Percentiles rank a stretch among this genome's conserved stretches.
These are phyloP conservation scores for Clavelina lepadiformis DNA, from an alignment of 23 tunicate genomes.

Conservation along the genomic window DNA sequence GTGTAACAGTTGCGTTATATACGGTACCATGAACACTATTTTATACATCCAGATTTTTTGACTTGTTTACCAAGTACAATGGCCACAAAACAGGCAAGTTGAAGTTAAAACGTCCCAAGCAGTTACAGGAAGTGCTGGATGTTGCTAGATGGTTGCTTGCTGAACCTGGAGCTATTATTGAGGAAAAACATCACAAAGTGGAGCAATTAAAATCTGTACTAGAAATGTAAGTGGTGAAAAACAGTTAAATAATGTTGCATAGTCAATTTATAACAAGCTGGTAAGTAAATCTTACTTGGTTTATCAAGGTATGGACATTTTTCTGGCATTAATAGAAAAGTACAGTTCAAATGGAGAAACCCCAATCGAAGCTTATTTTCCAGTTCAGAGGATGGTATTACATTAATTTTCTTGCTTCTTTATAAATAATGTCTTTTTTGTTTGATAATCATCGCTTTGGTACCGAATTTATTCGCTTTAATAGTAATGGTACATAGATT, in stretches of 20 bases:
- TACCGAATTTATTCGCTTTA: too few species aligned
- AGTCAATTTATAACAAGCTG: too few species aligned
- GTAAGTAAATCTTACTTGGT: not conserved
- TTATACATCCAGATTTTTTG: slow-evolving; percentile 64
- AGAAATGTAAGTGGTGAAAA: slow-evolving; percentile 73
- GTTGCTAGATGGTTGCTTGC: slow-evolving; percentile 83
- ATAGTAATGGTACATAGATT: too few species aligned
- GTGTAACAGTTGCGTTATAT: too few species aligned
- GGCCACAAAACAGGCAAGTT: slow-evolving; percentile 82
- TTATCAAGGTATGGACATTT: slow-evolving; percentile 88
- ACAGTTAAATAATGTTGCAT: too few species aligned
- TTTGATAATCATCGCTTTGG: not conserved
- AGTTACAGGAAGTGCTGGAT: slow-evolving; percentile 93
- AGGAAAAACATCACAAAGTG: slow-evolving; percentile 82
- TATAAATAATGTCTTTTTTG: too few species aligned
- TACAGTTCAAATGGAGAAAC: slow-evolving; percentile 71
- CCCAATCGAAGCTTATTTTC: slow-evolving; percentile 23
- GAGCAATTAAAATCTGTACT: slow-evolving; percentile 90
- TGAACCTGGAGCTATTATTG: slow-evolving; percentile 60
- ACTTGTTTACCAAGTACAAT: slow-evolving; percentile 81
- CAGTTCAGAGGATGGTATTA: slow-evolving; percentile 48
- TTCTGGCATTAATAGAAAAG: slow-evolving; percentile 96
- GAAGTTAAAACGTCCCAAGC: slow-evolving; percentile 92
- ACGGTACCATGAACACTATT: too few species aligned
- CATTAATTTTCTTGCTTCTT: too few species aligned